Evolutionary conservation across 1,140 invertebrate genomes (phyloP).

Genomic region (Drosophila funebris): DNA sequence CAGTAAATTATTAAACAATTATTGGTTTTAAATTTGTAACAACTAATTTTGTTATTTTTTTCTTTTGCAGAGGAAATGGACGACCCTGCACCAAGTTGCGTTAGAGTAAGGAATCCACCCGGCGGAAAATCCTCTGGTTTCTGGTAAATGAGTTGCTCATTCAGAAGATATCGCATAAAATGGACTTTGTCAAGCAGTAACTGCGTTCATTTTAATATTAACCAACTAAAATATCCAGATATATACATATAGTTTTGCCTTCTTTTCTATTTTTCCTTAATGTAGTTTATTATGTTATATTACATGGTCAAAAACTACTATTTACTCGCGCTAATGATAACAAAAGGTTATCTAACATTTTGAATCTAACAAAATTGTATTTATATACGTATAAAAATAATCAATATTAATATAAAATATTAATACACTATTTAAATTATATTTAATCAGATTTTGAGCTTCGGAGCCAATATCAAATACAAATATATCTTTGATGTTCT

Average conservation of each 20-base stretch:
- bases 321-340: conserved; percentile 4
- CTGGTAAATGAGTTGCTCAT: conserved; percentile 84
- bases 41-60: not conserved
- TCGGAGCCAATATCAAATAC: too few species aligned
- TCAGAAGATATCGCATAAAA: conserved; percentile 53
- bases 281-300: not conserved
- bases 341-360: not conserved
- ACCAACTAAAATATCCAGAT: conserved; percentile 1
- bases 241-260: too few species aligned
- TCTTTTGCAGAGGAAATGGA: conserved; percentile 87
- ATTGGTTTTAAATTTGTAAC: not conserved
- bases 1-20: conserved; percentile 85
- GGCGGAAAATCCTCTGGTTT: conserved; percentile 88
- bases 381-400: too few species aligned
- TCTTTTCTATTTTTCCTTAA: not conserved
- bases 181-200: conserved; percentile 46
- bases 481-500: too few species aligned
- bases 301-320: not conserved
- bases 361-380: not conserved
- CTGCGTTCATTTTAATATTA: conserved; percentile 44
- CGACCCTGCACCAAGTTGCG: conserved; percentile 87
- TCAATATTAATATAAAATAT: too few species aligned
- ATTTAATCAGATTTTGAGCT: too few species aligned
- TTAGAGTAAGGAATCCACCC: conserved; percentile 87
- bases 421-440: too few species aligned